Conservation (phyloP, 2,888 invertebrate species). For the Rotaria socialis region DNA sequence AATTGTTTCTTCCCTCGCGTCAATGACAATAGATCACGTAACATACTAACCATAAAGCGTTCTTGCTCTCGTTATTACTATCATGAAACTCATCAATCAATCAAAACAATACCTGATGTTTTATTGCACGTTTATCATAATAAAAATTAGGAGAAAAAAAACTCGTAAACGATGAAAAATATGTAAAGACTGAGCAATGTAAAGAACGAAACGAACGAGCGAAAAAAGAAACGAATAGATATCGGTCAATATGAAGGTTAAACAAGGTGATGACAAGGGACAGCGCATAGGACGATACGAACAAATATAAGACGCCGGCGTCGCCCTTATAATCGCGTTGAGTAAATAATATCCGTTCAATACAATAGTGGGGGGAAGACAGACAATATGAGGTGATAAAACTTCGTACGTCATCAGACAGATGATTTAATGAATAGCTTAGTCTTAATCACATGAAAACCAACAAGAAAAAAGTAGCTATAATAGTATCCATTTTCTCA, state of each 20-base stretch:
- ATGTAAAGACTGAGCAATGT: background rate
- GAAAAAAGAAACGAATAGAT: background rate
- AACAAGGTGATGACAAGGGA: slow-evolving; percentile 19
- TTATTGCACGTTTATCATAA: background rate
- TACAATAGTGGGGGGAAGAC: background rate
- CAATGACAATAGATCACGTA: background rate
- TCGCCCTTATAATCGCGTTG: background rate
- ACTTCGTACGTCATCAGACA: background rate
- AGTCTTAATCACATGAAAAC: background rate
- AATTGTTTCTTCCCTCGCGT: background rate
- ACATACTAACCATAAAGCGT: background rate
- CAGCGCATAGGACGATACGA: background rate
- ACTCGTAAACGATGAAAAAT: background rate
- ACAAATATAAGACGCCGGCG: slow-evolving; percentile 17
- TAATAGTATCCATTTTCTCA: background rate
- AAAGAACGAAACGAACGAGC: background rate
- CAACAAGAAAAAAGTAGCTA: too few species aligned
- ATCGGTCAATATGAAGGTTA: slow-evolving; percentile 26
- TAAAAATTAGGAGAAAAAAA: background rate
- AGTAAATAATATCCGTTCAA: background rate
- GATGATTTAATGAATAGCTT: slow-evolving; percentile 22
- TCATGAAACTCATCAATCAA: slow-evolving; percentile 23
- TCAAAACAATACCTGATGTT: background rate
- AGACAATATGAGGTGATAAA: slow-evolving; percentile 1
- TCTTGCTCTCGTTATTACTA: background rate